Evolutionary conservation across 2,113 vertebrate genomes (phyloP).

Genomic region (Pluvianellus socialis): DNA sequence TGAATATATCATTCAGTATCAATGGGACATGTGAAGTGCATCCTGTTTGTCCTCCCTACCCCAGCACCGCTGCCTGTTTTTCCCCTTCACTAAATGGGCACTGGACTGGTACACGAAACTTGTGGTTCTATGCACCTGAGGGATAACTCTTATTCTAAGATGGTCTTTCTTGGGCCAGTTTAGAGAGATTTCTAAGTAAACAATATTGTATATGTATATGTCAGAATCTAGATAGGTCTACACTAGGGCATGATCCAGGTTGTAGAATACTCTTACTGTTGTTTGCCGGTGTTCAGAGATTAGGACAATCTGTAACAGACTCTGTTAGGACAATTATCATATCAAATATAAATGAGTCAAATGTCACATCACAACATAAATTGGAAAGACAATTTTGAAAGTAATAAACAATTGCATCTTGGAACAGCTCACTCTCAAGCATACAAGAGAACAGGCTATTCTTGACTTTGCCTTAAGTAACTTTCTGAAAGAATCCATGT

Average conservation of each 20-base stretch:
- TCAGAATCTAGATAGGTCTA: neutral
- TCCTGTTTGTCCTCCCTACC: neutral
- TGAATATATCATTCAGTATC: neutral
- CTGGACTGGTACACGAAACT: neutral
- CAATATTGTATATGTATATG: accelerated
- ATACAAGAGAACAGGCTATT: neutral
- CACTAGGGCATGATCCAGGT: neutral
- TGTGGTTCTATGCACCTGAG: neutral
- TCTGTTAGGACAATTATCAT: neutral
- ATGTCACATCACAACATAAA: conserved; percentile 30
- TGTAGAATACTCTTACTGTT: neutral
- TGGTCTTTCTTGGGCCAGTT: neutral
- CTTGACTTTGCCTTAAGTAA: conserved; percentile 45
- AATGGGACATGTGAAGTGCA: neutral
- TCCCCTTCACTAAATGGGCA: neutral
- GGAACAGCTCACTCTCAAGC: neutral
- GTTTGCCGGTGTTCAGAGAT: neutral
- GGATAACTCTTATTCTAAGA: neutral
- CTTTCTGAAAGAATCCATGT: conserved; percentile 16
- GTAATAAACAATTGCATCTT: conserved; percentile 27
- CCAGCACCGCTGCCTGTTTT: neutral
- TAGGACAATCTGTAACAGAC: neutral
- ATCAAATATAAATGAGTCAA: neutral
- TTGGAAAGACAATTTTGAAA: conserved; percentile 26
- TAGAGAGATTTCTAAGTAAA: neutral